These are phyloP conservation scores for Cotesia glomerata DNA, from an alignment of 1,140 invertebrate genomes.

Conservation along the genomic window DNA sequence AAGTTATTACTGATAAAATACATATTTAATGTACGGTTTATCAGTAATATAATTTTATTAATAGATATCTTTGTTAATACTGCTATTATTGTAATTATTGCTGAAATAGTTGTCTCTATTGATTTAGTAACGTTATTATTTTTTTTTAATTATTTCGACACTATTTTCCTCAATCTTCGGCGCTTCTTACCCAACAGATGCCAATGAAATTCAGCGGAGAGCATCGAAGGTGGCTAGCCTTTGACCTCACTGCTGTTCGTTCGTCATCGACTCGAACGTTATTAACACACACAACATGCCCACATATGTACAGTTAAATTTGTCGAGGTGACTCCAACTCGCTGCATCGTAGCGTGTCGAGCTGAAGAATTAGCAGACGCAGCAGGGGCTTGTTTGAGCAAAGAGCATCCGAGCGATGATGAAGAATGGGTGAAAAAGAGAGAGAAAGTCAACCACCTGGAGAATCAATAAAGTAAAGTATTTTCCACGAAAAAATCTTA, in stretches of 20 bases:
- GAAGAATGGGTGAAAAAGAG: not conserved
- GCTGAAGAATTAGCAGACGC: conserved; percentile 7
- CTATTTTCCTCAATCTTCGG: conserved; percentile 29
- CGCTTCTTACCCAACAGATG: not conserved
- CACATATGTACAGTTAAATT: not conserved
- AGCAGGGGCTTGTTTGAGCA: not conserved
- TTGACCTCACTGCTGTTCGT: conserved; percentile 9
- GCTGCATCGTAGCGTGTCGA: not conserved
- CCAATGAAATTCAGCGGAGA: conserved; percentile 5
- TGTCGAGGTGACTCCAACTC: not conserved
- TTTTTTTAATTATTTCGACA: not conserved
- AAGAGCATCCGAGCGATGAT: not conserved
- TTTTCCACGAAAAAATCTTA: conserved; percentile 1
- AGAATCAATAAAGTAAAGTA: conserved; percentile 13
- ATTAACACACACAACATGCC: not conserved
- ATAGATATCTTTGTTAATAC: too few species aligned
- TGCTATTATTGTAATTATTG: too few species aligned
- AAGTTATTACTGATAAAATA: too few species aligned
- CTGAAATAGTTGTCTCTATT: not conserved
- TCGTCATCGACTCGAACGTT: conserved; percentile 5
- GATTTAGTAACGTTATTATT: not conserved
- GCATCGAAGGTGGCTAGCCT: conserved; percentile 13
- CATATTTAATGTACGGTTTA: too few species aligned
- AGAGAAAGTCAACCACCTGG: conserved; percentile 4
- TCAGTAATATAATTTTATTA: too few species aligned